Base-by-base conservation (phyloP, 2,113 vertebrate species). In the Anoura caudifer region DNA sequence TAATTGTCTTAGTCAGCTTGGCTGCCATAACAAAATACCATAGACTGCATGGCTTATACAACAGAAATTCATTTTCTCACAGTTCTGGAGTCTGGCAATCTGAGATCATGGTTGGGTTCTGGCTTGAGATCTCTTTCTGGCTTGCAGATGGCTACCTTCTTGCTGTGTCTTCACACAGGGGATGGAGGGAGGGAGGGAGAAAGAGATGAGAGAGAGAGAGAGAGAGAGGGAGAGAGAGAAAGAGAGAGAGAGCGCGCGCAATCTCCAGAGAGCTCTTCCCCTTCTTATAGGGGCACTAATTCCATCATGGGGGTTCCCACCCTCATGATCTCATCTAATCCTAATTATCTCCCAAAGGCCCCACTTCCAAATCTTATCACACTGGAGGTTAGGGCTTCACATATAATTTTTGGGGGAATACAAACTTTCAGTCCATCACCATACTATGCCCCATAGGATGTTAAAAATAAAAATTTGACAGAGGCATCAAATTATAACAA, bases 381-480 rank as follows among this genome's bases (percentile, higher is more conserved):
- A n/a, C 12, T 79, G 36, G 75, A 17, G 7, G 33, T 56, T 31
- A 88, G 52, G 26, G 33, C 36, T 79, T 94, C 20, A 31, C 5
- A 15, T 81, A 47, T 24, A 36, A 67, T 69, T 59, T 86, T 92
- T 41, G 14, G 38, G 43, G 19, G 33, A 4, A 31, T 28, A 69
- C 8, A 41, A 73, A 26, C 31, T 84, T 45, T 85, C 5, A 45
- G 45, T 69, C n/a, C 36, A 38, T 86, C 63, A 47, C 4, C 33
- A 88, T 47, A 16, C 45, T 47, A 16, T 43, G 73, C 69, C n/a
- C 14, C 22, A 33, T 33, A 86, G 67, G 15, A 69, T 73, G 22
- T 83, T 83, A 95, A 61, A 85, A 75, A 90, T 33, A 69, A 80
- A 91, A 83, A 54, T n/a, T 90, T 28, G 31, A 75, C 61, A 15